Evolutionary conservation across 1,140 invertebrate genomes (phyloP).

Genomic region (Linepithema humile): DNA sequence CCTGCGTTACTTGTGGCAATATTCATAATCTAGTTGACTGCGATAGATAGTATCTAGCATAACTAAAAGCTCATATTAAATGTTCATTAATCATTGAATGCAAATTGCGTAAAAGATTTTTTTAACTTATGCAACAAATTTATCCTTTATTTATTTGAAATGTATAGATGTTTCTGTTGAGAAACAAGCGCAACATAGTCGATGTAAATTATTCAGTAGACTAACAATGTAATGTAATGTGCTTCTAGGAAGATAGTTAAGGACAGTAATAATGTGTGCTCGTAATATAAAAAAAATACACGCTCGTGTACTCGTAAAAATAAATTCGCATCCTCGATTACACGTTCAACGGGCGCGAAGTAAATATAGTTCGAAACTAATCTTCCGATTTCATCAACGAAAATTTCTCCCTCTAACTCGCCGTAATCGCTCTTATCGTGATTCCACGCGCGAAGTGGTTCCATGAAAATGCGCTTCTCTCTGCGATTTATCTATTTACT

Average conservation of each 20-base stretch:
- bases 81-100: too few species aligned
- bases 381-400: slow-evolving; percentile 48
- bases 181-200: background rate
- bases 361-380: slow-evolving; percentile 50
- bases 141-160: background rate
- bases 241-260: slow-evolving; percentile 45
- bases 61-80: too few species aligned
- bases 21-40: background rate
- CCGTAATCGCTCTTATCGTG: slow-evolving; percentile 29
- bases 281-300: background rate
- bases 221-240: slow-evolving; percentile 40
- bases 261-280: background rate
- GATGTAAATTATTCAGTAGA: slow-evolving; percentile 12
- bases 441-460: background rate
- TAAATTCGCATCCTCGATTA: slow-evolving; percentile 6
- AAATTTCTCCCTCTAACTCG: slow-evolving; percentile 3
- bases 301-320: slow-evolving; percentile 4
- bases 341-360: background rate
- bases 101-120: too few species aligned
- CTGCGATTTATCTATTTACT: background rate
- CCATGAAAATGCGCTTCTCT: background rate
- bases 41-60: too few species aligned
- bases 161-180: background rate
- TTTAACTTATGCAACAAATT: too few species aligned
- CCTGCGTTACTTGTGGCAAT: background rate